phyloP scores from a whole-genome alignment of 2,113 vertebrate species.

The Pseudolaguvia tuberculata region DNA sequence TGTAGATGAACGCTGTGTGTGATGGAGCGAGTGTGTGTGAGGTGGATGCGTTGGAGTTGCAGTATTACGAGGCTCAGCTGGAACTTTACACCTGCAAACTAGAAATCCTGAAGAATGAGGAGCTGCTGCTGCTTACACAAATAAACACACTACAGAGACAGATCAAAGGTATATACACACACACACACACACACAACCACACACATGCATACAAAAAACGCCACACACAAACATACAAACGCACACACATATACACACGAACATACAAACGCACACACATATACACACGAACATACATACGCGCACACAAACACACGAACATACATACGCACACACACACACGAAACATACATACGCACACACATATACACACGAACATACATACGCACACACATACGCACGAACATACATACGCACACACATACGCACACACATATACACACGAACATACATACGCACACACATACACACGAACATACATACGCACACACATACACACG shows the following conservation, averaged over 20 bases:
- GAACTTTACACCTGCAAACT: slow-evolving; percentile 88
- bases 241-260: background rate
- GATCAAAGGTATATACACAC: slow-evolving; percentile 65
- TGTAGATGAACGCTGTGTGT: slow-evolving; percentile 73
- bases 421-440: too few species aligned
- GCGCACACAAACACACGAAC: background rate
- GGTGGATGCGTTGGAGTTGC: slow-evolving; percentile 82
- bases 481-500: too few species aligned
- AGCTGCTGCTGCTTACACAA: slow-evolving; percentile 82
- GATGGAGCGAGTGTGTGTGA: slow-evolving; percentile 54
- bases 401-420: too few species aligned
- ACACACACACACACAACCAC: background rate
- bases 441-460: too few species aligned
- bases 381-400: too few species aligned
- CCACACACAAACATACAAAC: background rate
- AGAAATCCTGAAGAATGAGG: slow-evolving; percentile 87
- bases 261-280: background rate
- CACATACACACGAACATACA: too few species aligned
- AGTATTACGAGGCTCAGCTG: slow-evolving; percentile 86
- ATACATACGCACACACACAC: background rate
- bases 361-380: too few species aligned
- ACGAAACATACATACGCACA: too few species aligned
- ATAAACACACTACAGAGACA: slow-evolving; percentile 78
- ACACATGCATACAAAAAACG: background rate
- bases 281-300: background rate